Evolutionary conservation across 2,888 invertebrate species (phyloP), one percentile per base, ranked within the genome.

Genomic region (Pyrochroa serraticornis): DNA sequence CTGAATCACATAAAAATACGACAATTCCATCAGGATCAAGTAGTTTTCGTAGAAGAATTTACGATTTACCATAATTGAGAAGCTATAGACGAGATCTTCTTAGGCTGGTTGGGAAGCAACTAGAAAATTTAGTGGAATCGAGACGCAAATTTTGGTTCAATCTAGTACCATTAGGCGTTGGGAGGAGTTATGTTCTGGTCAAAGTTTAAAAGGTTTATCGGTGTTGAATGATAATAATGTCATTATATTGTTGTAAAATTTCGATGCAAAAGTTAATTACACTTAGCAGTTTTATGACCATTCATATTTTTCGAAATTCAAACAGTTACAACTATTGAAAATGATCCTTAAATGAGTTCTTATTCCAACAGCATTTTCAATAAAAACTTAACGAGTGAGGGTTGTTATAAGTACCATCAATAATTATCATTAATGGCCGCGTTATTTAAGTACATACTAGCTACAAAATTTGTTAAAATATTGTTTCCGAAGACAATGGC

Each of bases 11-110:
- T 65, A 64, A 48, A 75, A 78, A 60, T 75, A 72, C 46, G 76
- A 77, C 51, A 77, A 62, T 61, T 76, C 71, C 63, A 71, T 71
- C n/a, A 75, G 65, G 42, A 78, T 78, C 44, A 75, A 70, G 64
- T 73, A 76, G 62, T 76, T 74, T 43, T 72, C 68, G 63, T 76
- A 77, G 59, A 76, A 71, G 68, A 76, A 77, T 64, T 71, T 72
- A 54, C 77, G 66, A 65, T 76, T 76, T 66, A 70, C 66, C 77
- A 77, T 77, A 67, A 22, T 22, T 22, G 22, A 22, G 22, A 5
- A 22, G 5, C n/a, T n/a, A n/a, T n/a, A 22, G 22, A 22, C 22
- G 22, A 3, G 2, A 22, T 22, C 22, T 22, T 22, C 22, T 3
- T 3, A 22, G 22, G 3, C 5, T 22, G 22, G 22, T 5, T 22